These are phyloP conservation scores for Poliocrania exsul DNA, from an alignment of 2,797 vertebrate species.

Conservation along the genomic window DNA sequence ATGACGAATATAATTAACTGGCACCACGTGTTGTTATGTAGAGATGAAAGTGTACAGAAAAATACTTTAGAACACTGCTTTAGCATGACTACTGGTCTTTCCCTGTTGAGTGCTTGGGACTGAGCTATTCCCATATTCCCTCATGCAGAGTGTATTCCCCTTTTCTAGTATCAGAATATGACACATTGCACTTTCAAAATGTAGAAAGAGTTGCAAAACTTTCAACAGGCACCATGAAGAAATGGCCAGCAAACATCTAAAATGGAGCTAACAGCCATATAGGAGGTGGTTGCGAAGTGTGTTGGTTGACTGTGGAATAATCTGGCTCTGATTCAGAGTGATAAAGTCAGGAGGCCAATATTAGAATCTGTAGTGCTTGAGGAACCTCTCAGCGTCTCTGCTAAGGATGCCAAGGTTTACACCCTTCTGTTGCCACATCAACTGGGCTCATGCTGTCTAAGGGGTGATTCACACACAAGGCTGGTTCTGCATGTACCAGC, in stretches of 20 bases:
- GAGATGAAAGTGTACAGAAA: fast-evolving
- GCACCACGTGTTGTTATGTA: background rate
- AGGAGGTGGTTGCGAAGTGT: background rate
- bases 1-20: background rate
- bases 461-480: background rate
- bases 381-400: background rate
- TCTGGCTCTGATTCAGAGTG: background rate
- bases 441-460: background rate
- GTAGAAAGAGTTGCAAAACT: background rate
- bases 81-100: background rate
- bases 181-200: background rate
- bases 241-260: background rate
- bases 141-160: background rate
- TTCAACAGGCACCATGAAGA: background rate
- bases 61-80: background rate
- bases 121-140: background rate
- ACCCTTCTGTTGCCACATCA: background rate
- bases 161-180: background rate
- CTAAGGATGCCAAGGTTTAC: slow-evolving; percentile 4
- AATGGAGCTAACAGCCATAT: background rate
- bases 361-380: background rate
- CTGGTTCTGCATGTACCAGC: background rate
- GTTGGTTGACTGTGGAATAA: background rate
- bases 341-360: slow-evolving; percentile 40
- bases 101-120: background rate